phyloP scores from a whole-genome alignment of 2,888 invertebrate genomes.

The Sacculina carcini region DNA sequence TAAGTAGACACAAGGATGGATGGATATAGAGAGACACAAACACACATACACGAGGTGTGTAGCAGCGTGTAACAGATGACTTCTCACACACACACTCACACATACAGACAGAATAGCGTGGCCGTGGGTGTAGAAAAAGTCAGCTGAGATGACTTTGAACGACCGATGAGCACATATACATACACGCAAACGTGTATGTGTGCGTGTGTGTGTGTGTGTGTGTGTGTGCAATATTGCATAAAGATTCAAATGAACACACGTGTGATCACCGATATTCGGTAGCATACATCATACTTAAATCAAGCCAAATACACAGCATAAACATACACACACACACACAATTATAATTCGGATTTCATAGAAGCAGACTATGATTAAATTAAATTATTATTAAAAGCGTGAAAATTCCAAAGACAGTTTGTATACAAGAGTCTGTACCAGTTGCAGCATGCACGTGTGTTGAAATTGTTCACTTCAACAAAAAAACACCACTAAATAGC shows the following conservation, averaged over 20 bases:
- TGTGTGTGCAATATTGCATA: not conserved
- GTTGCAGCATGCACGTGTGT: too few species aligned
- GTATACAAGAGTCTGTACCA: too few species aligned
- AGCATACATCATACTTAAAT: not conserved
- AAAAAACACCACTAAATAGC: too few species aligned
- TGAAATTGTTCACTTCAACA: too few species aligned
- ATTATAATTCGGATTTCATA: too few species aligned
- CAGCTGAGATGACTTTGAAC: too few species aligned
- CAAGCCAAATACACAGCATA: not conserved
- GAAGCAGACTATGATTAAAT: too few species aligned
- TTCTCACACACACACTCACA: not conserved
- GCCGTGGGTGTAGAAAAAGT: too few species aligned
- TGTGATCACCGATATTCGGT: not conserved
- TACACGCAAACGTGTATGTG: not conserved
- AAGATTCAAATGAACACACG: not conserved
- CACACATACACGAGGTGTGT: not conserved
- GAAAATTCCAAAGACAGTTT: too few species aligned
- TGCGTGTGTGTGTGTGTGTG: not conserved
- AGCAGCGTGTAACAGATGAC: not conserved
- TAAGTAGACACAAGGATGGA: not conserved
- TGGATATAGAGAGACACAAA: not conserved
- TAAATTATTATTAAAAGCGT: too few species aligned
- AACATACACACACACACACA: too few species aligned
- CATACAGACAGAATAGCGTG: not conserved
- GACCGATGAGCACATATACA: not conserved